Conservation (phyloP, 1,140 invertebrate species). For the Anoplophora glabripennis region DNA sequence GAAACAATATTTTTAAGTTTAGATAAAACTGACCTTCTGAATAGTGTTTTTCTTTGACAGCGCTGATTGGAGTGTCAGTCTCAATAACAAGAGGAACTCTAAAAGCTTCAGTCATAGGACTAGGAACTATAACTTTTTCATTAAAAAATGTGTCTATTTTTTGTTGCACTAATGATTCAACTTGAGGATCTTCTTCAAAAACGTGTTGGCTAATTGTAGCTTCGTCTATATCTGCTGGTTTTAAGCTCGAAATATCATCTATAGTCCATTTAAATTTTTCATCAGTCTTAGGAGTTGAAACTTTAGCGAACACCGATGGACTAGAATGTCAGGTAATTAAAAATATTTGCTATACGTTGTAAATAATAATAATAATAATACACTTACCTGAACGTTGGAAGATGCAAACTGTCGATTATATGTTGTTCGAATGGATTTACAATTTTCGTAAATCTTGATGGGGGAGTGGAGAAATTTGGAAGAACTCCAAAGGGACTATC, state of each 20-base stretch:
- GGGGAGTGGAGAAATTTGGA: conserved; percentile 37
- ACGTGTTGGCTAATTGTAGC: conserved; percentile 38
- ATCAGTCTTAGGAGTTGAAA: conserved; percentile 36
- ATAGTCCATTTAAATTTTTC: conserved; percentile 47
- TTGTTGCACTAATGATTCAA: conserved; percentile 39
- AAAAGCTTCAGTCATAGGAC: conserved; percentile 36
- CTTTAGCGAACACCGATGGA: conserved; percentile 42
- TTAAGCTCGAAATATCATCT: conserved; percentile 43
- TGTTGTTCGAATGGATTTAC: conserved; percentile 45
- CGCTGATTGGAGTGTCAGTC: conserved; percentile 5
- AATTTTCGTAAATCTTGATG: conserved; percentile 38
- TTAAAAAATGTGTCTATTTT: conserved; percentile 45
- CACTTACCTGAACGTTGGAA: conserved; percentile 43
- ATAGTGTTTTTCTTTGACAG: conserved; percentile 7
- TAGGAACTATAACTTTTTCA: conserved; percentile 43
- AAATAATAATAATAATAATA: conserved; percentile 12
- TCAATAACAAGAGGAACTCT: conserved; percentile 30
- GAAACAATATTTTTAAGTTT: conserved; percentile 2
- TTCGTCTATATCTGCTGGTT: conserved; percentile 47
- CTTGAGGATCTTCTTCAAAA: conserved; percentile 28
- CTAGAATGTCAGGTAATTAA: conserved; percentile 28
- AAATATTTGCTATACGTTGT: conserved; percentile 13
- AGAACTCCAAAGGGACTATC: conserved; percentile 39
- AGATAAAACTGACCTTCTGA: conserved; percentile 14
- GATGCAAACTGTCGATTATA: conserved; percentile 39